These are phyloP conservation scores for Oreochromis niloticus DNA, from an alignment of 2,113 vertebrate genomes.

Conservation along the genomic window DNA sequence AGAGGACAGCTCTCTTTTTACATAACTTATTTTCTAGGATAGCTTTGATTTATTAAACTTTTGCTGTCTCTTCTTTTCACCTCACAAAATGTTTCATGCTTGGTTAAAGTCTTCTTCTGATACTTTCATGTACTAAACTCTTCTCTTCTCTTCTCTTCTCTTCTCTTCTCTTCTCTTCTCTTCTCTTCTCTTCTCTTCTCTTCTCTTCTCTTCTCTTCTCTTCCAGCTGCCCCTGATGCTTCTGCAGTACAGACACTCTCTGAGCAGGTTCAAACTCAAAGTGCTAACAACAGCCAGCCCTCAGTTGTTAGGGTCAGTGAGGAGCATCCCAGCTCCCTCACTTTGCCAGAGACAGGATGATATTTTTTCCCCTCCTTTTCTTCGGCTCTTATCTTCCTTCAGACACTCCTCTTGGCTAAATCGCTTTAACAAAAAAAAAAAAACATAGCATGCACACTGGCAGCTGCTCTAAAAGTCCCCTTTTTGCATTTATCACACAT, in stretches of 20 bases:
- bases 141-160: neutral
- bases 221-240: conserved; percentile 69
- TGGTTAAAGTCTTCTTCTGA: neutral
- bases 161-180: neutral
- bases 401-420: neutral
- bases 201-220: conserved; percentile 3
- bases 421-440: neutral
- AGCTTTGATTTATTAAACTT: neutral
- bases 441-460: neutral
- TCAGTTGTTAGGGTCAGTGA: conserved; percentile 77
- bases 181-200: neutral
- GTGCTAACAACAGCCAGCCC: conserved; percentile 57
- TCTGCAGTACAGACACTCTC: conserved; percentile 74
- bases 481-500: neutral
- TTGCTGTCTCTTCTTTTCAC: neutral
- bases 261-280: conserved; percentile 73
- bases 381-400: neutral
- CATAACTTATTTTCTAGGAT: neutral
- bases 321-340: conserved; percentile 56
- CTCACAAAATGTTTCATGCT: neutral
- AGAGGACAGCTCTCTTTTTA: neutral
- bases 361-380: neutral
- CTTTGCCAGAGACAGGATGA: conserved; percentile 64
- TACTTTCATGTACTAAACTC: neutral
- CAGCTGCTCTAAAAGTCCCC: neutral